Conservation (phyloP, 2,113 vertebrate species). For the Rhinolophus ferrumequinum region DNA sequence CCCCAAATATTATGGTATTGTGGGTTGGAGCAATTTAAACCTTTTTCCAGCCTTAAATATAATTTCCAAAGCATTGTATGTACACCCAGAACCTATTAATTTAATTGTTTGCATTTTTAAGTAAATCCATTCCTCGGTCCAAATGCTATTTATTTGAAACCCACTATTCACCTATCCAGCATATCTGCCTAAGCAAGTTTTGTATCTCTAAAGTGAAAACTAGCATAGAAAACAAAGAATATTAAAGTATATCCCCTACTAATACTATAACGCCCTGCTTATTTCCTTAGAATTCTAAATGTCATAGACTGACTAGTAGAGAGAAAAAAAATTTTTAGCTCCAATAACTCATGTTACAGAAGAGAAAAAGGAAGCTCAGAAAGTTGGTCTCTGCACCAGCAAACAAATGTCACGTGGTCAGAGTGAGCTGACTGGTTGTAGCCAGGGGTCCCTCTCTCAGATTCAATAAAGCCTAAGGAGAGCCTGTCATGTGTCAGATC, state of each 20-base stretch:
- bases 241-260: not conserved
- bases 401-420: not conserved
- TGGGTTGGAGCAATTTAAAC: not conserved
- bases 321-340: not conserved
- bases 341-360: not conserved
- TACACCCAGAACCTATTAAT: not conserved
- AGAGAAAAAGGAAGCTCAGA: not conserved
- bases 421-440: not conserved
- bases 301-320: not conserved
- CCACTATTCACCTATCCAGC: not conserved
- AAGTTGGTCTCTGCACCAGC: not conserved
- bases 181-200: not conserved
- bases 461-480: not conserved
- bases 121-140: not conserved
- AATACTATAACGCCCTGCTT: not conserved
- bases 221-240: not conserved
- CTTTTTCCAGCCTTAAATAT: not conserved
- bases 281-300: not conserved
- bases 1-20: not conserved
- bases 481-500: not conserved
- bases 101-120: slow-evolving; percentile 32
- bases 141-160: not conserved
- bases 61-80: not conserved
- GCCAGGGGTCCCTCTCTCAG: not conserved
- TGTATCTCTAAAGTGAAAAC: not conserved